Evolutionary conservation across 2,888 invertebrate genomes (phyloP).

Genomic region (Drosophila peninsularis): DNA sequence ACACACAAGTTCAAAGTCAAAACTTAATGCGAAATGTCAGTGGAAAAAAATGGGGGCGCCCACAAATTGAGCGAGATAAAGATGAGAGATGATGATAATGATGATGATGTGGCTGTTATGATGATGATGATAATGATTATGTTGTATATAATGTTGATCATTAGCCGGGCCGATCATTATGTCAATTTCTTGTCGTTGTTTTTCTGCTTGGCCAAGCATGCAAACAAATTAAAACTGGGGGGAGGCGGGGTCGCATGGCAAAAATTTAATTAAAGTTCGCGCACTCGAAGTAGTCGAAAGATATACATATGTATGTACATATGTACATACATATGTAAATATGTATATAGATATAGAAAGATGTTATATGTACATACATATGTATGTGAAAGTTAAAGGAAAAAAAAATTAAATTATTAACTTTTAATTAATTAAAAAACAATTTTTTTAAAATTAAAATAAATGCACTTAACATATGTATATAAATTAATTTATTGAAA

Average conservation of each 20-base stretch:
- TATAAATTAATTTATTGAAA: too few relatives aligned
- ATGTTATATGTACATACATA: too few relatives aligned
- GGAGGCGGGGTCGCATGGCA: conserved; percentile 36
- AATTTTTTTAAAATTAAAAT: too few relatives aligned
- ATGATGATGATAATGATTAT: conserved; percentile 21
- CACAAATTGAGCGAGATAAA: conserved; percentile 44
- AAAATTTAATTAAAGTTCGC: conserved; percentile 73
- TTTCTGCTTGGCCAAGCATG: conserved; percentile 76
- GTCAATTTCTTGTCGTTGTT: conserved; percentile 53
- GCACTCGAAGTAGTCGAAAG: conserved; percentile 22
- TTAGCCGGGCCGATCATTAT: conserved; percentile 61
- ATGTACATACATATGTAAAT: background rate
- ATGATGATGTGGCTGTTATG: conserved; percentile 3
- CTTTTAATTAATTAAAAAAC: too few relatives aligned
- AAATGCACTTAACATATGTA: too few relatives aligned
- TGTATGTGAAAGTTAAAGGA: too few relatives aligned
- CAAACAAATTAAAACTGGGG: conserved; percentile 72
- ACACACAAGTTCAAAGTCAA: conserved; percentile 63
- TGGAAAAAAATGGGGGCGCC: conserved; percentile 49
- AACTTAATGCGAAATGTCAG: conserved; percentile 39
- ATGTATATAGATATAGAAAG: background rate
- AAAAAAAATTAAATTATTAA: too few relatives aligned
- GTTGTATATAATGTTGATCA: conserved; percentile 34
- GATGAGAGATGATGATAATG: conserved; percentile 11
- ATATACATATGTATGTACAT: background rate